Evolutionary conservation across 2,797 vertebrate species (phyloP).

Genomic region (Takifugu rubripes): DNA sequence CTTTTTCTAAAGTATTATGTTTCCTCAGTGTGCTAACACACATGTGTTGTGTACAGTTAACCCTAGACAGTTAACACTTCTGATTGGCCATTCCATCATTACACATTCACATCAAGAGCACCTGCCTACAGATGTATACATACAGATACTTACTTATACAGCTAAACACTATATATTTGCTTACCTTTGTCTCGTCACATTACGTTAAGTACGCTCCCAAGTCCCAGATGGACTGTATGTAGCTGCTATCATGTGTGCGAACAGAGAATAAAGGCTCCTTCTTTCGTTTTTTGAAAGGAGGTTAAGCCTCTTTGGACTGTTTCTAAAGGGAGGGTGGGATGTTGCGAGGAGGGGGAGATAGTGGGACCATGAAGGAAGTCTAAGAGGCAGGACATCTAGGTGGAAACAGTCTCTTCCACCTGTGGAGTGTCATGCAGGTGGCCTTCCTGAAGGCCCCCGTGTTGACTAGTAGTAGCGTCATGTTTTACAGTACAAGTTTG

Average conservation of each 20-base stretch:
- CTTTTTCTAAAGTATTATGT: slow-evolving; percentile 25
- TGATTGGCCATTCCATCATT: slow-evolving; percentile 6
- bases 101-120: slow-evolving; percentile 2
- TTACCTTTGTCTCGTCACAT: slow-evolving; percentile 48
- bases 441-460: slow-evolving; percentile 22
- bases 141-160: no score
- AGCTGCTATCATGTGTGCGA: slow-evolving; percentile 47
- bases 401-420: slow-evolving; percentile 43
- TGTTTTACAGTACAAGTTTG: slow-evolving; percentile 7
- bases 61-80: neutral
- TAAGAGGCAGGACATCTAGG: slow-evolving; percentile 59
- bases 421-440: slow-evolving; percentile 60
- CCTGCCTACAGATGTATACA: slow-evolving; percentile 1
- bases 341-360: slow-evolving; percentile 39
- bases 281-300: slow-evolving; percentile 49
- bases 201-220: slow-evolving; percentile 27
- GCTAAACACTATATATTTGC: slow-evolving; percentile 19
- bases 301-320: slow-evolving; percentile 65
- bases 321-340: slow-evolving; percentile 39
- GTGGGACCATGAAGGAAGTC: slow-evolving; percentile 54
- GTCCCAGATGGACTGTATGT: slow-evolving; percentile 36
- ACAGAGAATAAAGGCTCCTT: slow-evolving; percentile 33
- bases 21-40: slow-evolving; percentile 12
- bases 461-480: slow-evolving; percentile 36
- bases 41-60: slow-evolving; percentile 17